Evolutionary conservation across 2,113 vertebrate genomes (phyloP).

Genomic region (Riparia riparia): DNA sequence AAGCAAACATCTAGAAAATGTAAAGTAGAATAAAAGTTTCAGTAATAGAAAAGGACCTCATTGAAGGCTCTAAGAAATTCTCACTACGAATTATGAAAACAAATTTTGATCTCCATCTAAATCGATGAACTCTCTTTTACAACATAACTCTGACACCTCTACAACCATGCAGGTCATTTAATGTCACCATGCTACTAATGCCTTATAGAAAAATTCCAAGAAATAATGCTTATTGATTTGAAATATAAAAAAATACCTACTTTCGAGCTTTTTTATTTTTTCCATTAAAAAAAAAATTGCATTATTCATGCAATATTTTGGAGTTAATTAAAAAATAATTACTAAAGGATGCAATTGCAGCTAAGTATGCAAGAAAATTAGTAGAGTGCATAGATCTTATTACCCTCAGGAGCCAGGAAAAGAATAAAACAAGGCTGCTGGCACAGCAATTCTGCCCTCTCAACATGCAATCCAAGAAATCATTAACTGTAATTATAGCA

Average conservation of each 20-base stretch:
- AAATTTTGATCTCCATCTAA: neutral
- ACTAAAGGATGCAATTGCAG: slow-evolving; percentile 15
- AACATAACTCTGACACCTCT: neutral
- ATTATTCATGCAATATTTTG: neutral
- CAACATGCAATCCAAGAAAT: slow-evolving; percentile 23
- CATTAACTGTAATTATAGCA: slow-evolving; percentile 4
- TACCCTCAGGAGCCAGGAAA: slow-evolving; percentile 16
- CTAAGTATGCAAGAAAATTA: slow-evolving; percentile 49
- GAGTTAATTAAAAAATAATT: slow-evolving; percentile 57
- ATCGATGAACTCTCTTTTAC: neutral
- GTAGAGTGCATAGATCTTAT: slow-evolving; percentile 17
- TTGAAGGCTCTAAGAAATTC: neutral
- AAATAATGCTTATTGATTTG: neutral
- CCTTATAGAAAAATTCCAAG: neutral
- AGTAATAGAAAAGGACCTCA: neutral
- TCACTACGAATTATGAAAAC: neutral
- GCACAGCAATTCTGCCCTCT: slow-evolving; percentile 33
- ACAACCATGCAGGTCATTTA: neutral
- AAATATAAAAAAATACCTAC: neutral
- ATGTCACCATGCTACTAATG: neutral
- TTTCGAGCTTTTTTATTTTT: neutral
- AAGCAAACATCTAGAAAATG: neutral
- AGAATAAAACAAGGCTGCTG: slow-evolving; percentile 23
- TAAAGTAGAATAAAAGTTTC: neutral
- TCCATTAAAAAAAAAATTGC: neutral